A percentile compares a stretch with the other conserved stretches of the same genome.
These are phyloP conservation scores for Apeltes quadracus DNA, from an alignment of 2,113 vertebrate species.

Conservation along the genomic window DNA sequence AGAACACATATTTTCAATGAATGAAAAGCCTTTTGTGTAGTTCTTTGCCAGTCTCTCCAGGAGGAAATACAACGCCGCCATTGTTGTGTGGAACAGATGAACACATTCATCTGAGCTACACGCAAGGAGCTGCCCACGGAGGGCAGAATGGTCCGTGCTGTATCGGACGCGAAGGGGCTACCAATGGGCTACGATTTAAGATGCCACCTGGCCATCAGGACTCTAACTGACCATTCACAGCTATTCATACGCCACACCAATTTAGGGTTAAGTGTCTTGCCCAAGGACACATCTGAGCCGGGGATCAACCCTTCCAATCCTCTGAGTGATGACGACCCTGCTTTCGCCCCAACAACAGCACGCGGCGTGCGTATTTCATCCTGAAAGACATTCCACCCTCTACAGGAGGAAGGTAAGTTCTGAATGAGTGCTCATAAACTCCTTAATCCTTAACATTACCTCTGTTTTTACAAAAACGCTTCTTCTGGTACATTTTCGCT, in stretches of 20 bases:
- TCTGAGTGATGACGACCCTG: neutral
- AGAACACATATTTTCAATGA: neutral
- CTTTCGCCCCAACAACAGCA: neutral
- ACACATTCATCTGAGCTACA: neutral
- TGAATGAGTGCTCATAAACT: conserved; percentile 1
- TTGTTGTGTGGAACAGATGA: too few species aligned
- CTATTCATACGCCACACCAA: neutral
- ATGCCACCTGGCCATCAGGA: neutral
- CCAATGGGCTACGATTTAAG: neutral
- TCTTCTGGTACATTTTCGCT: conserved; percentile 23
- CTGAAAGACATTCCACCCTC: neutral
- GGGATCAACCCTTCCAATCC: neutral
- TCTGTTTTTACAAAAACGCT: neutral
- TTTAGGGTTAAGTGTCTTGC: neutral
- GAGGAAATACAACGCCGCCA: neutral
- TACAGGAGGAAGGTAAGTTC: neutral
- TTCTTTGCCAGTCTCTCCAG: neutral
- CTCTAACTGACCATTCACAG: neutral
- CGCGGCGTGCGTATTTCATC: neutral
- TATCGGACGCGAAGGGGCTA: neutral
- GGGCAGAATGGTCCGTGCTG: neutral
- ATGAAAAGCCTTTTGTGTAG: neutral
- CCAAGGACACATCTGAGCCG: neutral
- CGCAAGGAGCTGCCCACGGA: neutral
- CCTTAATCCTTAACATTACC: neutral